phyloP scores from a whole-genome alignment of 2,888 invertebrate species.

The Argyresthia goedartella region DNA sequence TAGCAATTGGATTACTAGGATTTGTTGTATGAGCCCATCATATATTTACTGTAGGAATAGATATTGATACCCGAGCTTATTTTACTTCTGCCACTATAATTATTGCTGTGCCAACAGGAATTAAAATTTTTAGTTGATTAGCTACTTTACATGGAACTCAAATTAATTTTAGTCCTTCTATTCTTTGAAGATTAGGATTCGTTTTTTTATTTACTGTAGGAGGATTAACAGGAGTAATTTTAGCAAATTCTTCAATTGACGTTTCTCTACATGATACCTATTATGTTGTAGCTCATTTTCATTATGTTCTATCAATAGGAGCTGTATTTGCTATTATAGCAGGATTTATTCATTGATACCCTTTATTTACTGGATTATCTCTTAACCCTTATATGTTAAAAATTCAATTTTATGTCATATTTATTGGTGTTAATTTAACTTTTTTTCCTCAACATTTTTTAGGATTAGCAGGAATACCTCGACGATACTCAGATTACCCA shows the following conservation, averaged over 20 bases:
- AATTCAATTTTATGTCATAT: conserved; percentile 79
- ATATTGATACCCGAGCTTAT: conserved; percentile 86
- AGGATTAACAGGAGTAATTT: conserved; percentile 76
- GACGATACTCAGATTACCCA: conserved; percentile 82
- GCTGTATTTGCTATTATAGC: conserved; percentile 85
- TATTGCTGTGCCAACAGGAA: conserved; percentile 88
- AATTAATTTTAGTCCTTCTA: conserved; percentile 69
- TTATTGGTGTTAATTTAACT: conserved; percentile 83
- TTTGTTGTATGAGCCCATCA: conserved; percentile 90
- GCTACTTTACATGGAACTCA: conserved; percentile 77
- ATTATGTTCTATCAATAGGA: conserved; percentile 85
- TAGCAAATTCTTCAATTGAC: conserved; percentile 84
- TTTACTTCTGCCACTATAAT: conserved; percentile 89
- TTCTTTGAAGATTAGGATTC: conserved; percentile 80
- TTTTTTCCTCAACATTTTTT: conserved; percentile 86
- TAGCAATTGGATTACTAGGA: conserved; percentile 84
- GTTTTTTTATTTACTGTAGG: conserved; percentile 84
- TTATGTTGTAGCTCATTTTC: conserved; percentile 87
- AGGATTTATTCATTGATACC: conserved; percentile 80
- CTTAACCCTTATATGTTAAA: conserved; percentile 73
- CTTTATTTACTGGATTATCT: conserved; percentile 74
- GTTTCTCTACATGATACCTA: conserved; percentile 85
- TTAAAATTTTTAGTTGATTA: conserved; percentile 86
- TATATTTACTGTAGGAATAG: conserved; percentile 88
- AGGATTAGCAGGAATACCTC: conserved; percentile 72